These are phyloP conservation scores for Camponotus floridanus DNA, from an alignment of 1,140 invertebrate species.

Conservation along the genomic window DNA sequence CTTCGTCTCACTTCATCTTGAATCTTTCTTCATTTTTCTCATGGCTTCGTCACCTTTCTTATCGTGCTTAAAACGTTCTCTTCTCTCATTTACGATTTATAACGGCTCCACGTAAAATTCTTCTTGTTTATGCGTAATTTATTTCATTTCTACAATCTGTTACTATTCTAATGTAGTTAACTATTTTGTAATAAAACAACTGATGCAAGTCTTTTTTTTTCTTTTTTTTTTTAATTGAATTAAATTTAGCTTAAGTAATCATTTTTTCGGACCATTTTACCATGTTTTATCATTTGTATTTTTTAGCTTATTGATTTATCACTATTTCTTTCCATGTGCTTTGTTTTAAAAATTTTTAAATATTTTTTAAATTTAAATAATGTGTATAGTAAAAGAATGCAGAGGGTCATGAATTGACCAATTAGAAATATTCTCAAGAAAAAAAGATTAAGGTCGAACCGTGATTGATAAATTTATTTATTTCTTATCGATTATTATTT, in stretches of 20 bases:
- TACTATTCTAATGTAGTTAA: background rate
- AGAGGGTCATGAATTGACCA: background rate
- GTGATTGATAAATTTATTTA: background rate
- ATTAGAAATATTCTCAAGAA: background rate
- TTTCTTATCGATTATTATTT: too few species aligned
- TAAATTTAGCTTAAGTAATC: background rate
- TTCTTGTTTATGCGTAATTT: background rate
- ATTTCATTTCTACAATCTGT: background rate
- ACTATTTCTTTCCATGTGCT: background rate
- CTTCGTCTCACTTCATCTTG: slow-evolving; percentile 56
- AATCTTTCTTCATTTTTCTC: slow-evolving; percentile 1
- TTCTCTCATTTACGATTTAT: background rate
- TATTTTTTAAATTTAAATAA: background rate
- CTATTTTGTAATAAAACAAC: background rate
- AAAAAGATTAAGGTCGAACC: background rate
- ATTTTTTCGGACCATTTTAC: background rate
- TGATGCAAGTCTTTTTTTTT: background rate
- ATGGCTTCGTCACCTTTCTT: slow-evolving; percentile 29
- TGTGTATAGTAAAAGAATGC: background rate
- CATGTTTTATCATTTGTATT: background rate
- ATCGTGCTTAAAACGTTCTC: slow-evolving; percentile 15
- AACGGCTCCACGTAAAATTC: background rate
- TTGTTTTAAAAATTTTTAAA: background rate
- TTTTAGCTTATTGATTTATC: background rate
- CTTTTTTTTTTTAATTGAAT: background rate